Conservation (phyloP, 2,113 vertebrate genomes). For the Platysteira castanea region DNA sequence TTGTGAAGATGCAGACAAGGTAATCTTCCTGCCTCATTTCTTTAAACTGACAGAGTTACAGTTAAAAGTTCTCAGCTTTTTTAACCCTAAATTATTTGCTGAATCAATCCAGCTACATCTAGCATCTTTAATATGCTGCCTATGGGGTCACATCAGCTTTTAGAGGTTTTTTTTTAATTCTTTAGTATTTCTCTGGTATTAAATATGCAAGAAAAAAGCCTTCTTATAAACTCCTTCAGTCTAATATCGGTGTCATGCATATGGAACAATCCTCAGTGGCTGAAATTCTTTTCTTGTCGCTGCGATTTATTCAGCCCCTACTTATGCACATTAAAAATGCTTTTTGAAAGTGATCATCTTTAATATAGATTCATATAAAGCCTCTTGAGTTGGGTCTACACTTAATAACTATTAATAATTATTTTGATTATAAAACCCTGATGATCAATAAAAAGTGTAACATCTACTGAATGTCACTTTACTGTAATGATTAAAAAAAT, state of each 20-base stretch:
- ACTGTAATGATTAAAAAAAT: accelerated
- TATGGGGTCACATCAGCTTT: neutral
- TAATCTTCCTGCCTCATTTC: neutral
- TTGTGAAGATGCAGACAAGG: neutral
- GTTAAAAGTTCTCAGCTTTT: neutral
- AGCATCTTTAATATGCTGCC: neutral
- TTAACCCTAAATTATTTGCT: neutral
- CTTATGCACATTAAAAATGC: neutral
- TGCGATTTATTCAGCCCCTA: neutral
- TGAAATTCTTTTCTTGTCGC: neutral
- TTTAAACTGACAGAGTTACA: neutral
- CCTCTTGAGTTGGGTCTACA: neutral
- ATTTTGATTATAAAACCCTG: neutral
- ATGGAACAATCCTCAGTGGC: neutral
- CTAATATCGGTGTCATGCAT: neutral
- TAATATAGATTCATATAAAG: neutral
- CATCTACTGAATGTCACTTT: neutral
- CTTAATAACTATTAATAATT: neutral
- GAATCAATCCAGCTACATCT: neutral
- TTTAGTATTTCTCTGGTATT: neutral
- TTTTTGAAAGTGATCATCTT: neutral
- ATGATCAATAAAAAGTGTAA: neutral
- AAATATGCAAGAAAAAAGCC: neutral
- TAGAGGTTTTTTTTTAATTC: neutral
- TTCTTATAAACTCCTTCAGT: neutral